phyloP scores from a whole-genome alignment of 2,797 vertebrate species.

The Notoglanidium macrostoma region DNA sequence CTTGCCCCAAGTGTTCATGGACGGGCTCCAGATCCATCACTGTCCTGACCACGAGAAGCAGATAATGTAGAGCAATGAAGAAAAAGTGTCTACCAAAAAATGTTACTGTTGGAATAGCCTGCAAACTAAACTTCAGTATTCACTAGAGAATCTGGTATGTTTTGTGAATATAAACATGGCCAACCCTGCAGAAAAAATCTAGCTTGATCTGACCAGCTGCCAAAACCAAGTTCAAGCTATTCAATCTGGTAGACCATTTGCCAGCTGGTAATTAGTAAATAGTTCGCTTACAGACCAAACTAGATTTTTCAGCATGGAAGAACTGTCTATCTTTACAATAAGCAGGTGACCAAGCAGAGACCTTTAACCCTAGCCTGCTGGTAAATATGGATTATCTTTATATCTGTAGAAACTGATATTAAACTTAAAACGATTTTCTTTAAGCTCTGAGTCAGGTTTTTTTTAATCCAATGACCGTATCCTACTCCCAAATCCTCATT shows the following conservation, averaged over 20 bases:
- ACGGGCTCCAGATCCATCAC: not conserved
- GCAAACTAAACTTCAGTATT: not conserved
- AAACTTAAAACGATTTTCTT: too few relatives aligned
- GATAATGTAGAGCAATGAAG: not conserved
- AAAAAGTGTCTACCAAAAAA: not conserved
- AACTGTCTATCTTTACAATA: not conserved
- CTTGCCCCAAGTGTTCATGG: not conserved
- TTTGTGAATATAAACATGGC: not conserved
- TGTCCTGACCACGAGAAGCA: not conserved
- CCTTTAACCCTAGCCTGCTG: not conserved
- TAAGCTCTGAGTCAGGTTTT: too few relatives aligned
- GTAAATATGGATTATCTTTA: not conserved
- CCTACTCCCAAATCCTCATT: not conserved
- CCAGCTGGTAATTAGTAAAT: not conserved
- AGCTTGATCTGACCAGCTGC: not conserved
- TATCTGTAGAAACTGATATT: too few relatives aligned
- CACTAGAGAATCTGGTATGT: not conserved
- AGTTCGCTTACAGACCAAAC: not conserved
- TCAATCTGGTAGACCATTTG: not conserved
- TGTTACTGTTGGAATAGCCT: not conserved
- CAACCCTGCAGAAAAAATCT: not conserved
- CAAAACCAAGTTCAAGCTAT: not conserved
- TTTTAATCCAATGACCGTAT: not conserved
- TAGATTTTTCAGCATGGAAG: not conserved
- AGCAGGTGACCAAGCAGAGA: not conserved